Percentiles rank a stretch among this genome's conserved stretches.
Conservation (phyloP, 2,113 vertebrate genomes). For the Apistogramma diplotaenia region DNA sequence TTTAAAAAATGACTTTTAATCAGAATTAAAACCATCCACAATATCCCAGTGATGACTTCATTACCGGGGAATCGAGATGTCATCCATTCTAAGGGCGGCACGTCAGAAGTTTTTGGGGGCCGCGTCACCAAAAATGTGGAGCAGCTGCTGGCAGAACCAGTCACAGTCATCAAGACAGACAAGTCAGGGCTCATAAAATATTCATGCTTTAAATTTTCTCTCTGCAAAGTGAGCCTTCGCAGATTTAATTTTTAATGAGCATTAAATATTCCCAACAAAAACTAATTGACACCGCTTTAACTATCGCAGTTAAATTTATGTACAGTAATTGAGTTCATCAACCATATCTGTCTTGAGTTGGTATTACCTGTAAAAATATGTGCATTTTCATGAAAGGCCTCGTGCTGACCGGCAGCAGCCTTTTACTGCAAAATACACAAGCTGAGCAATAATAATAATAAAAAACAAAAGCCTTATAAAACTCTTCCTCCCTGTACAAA, state of each 20-base stretch:
- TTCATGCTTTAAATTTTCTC: slow-evolving; percentile 64
- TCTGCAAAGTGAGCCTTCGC: slow-evolving; percentile 58
- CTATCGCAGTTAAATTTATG: slow-evolving; percentile 53
- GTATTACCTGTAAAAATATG: neutral
- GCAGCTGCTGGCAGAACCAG: slow-evolving; percentile 53
- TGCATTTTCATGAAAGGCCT: neutral
- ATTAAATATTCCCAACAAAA: slow-evolving; percentile 72
- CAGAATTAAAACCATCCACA: slow-evolving; percentile 70
- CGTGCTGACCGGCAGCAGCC: neutral
- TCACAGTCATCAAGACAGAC: slow-evolving; percentile 55
- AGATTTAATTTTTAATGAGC: slow-evolving; percentile 71
- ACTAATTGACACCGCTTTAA: slow-evolving; percentile 62
- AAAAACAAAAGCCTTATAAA: slow-evolving; percentile 9
- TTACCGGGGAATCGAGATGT: slow-evolving; percentile 70
- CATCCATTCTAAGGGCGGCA: slow-evolving; percentile 62
- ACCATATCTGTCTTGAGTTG: neutral
- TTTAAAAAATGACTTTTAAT: slow-evolving; percentile 74
- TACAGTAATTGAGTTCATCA: slow-evolving; percentile 56
- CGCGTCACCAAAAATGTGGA: slow-evolving; percentile 4
- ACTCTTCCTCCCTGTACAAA: slow-evolving; percentile 11
- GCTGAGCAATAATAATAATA: neutral
- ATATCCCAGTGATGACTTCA: slow-evolving; percentile 72
- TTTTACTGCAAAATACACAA: neutral
- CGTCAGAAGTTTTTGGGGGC: slow-evolving; percentile 38
- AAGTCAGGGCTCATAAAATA: slow-evolving; percentile 69